Base-by-base conservation (phyloP, 2,113 vertebrate genomes). In the Passer montanus region DNA sequence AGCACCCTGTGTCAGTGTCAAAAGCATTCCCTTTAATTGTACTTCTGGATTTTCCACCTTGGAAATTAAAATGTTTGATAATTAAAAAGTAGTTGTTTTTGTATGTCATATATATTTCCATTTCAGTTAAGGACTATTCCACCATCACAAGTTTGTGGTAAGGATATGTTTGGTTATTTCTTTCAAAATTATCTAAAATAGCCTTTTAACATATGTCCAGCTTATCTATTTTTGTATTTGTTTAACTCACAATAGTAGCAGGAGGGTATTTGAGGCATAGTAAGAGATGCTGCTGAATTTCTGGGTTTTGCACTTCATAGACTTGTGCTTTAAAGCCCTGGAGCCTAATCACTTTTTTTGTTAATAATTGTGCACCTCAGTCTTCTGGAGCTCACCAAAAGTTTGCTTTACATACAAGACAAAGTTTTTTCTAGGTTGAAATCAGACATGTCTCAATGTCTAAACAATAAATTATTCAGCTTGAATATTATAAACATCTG, bases 111-210 rank as follows among this genome's bases (percentile, higher is more conserved):
- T 4, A 0, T 33, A 21, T 84, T 89, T 94, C 31, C 11, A 21
- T 43, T 94, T 55, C 53, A 60, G 11, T 66, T 70, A 87, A 85
- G 46, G 73, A 64, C 21, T 74, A 21, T 91, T 95, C 46, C 55
- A 15, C 33, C 35, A 44, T 83, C 7, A 0, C 11, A 66, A 75
- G 9, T 84, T 62, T 59, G 3, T 74, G 20, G 28, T 93, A 89
- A 91, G 52, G 66, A 17, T 88, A 15, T 35, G 31, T 95, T 96
- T 84, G 58, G 63, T 95, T 78, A 86, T 66, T 93, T 67, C 21
- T 74, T 87, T 64, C 28, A n/a, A 37, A 46, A n/a, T 50, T 16
- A 35, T 70, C 19, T 84, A 92, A 89, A 94, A 31, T 46, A 86
- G 37, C 43, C n/a, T 59, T 97, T 94, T 89, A 89, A 41, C 5